Base-by-base conservation (phyloP, 2,113 vertebrate species). In the Pavo muticus region DNA sequence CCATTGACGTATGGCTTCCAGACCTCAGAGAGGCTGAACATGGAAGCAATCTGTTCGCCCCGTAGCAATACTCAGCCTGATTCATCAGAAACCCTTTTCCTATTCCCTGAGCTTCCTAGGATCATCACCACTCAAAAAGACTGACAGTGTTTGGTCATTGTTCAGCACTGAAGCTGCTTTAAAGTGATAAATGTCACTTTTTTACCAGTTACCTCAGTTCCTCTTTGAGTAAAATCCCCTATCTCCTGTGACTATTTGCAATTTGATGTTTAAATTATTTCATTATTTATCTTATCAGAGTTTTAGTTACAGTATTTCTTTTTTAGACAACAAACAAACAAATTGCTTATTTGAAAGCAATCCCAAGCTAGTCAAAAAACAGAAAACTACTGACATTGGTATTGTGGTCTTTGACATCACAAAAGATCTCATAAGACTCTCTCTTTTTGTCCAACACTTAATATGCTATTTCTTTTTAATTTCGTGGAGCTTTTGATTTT, bases 1-100 rank as follows among this genome's bases (percentile, higher is more conserved):
- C 93, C 94, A 93, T 81, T 95, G 90, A 95, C 61, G 65, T 95
- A 95, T 96, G 90, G 90, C 74, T 96, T 96, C 87, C 95, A 95
- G 90, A 93, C 80, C 65, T 81, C 7, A 1, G 40, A 80, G 60
- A 54, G 27, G 52, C 56, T 93, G 91, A 95, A 88, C 52, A 42
- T 52, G 76, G 85, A 94, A 97, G 56, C 39, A 86, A 68, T 88
- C 50, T 84, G 35, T 83, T 61, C 69, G 23, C 6, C 23, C 56
- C 68, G 12, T 56, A 91, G 79, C 79, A 94, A 50, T 56, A 81
- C 40, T 65, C 73, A 81, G 57, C 16, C 73, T 86, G 73, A 91
- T 86, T 93, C 79, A 94, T 69, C 90, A 93, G 47, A 84, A 96
- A 65, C 61, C 12, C 14, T 60, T 79, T 88, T 84, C 59, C 44